Evolutionary conservation across 2,113 vertebrate species (phyloP).

Genomic region (Microtus montanus): DNA sequence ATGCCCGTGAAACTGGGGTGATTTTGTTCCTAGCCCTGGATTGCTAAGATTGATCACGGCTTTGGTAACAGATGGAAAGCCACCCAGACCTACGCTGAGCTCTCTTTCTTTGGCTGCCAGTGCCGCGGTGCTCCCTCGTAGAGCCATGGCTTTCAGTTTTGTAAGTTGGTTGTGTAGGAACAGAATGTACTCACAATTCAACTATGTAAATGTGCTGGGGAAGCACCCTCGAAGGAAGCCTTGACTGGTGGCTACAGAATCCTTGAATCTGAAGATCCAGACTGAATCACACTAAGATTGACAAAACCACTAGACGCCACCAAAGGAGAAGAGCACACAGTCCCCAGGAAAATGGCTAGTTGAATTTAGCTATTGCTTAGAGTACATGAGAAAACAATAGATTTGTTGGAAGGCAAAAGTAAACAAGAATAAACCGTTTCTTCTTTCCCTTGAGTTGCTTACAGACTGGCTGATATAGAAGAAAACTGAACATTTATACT

Average conservation of each 20-base stretch:
- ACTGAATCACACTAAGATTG: neutral
- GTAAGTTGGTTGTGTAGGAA: neutral
- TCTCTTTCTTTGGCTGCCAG: neutral
- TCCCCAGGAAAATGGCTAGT: conserved; percentile 27
- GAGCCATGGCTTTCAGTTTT: neutral
- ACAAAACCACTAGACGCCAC: neutral
- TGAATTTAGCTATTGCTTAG: neutral
- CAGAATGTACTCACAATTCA: neutral
- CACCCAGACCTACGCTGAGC: neutral
- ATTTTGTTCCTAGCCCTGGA: neutral
- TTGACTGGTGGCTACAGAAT: neutral
- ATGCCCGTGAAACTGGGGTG: neutral
- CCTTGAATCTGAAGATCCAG: conserved; percentile 29
- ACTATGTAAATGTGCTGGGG: neutral
- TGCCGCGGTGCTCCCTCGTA: neutral
- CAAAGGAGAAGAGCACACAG: neutral
- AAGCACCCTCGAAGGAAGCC: neutral
- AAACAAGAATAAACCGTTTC: conserved; percentile 33
- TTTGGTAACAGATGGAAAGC: neutral
- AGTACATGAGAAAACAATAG: conserved; percentile 13
- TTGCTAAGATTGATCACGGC: neutral
- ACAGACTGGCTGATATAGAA: conserved; percentile 40
- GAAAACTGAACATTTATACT: conserved; percentile 37
- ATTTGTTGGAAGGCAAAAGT: conserved; percentile 48
- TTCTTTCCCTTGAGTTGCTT: conserved; percentile 43